These are phyloP conservation scores for Phrixothrix hirtus DNA, from an alignment of 2,888 invertebrate genomes.

Conservation along the genomic window DNA sequence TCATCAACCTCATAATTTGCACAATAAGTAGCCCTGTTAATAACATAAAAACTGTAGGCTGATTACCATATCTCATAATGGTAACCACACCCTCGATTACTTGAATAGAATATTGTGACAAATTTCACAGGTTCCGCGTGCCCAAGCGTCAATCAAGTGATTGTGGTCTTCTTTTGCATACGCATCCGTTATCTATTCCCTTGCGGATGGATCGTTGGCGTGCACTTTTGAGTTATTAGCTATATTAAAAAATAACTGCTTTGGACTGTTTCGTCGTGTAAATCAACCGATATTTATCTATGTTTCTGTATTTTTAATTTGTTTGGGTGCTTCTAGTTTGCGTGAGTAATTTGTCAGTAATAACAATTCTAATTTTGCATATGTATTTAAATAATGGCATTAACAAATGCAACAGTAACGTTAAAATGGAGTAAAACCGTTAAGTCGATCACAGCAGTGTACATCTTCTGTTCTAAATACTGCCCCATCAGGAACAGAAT, in stretches of 20 bases:
- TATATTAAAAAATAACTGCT: constrained; percentile 24
- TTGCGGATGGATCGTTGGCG: constrained; percentile 7
- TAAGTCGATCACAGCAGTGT: constrained; percentile 13
- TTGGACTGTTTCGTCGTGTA: constrained; percentile 10
- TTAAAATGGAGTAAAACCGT: neutral
- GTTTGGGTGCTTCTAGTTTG: constrained; percentile 8
- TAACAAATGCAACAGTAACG: too few relatives aligned
- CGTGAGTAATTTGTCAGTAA: constrained; percentile 10
- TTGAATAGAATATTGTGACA: constrained; percentile 17
- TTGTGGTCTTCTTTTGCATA: neutral
- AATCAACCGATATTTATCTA: constrained; percentile 17
- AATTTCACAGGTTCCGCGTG: constrained; percentile 14
- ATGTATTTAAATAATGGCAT: neutral
- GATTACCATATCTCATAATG: constrained; percentile 21
- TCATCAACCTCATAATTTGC: constrained; percentile 17
- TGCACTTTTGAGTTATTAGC: constrained; percentile 26
- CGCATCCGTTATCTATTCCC: constrained; percentile 2
- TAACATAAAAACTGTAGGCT: constrained; percentile 13
- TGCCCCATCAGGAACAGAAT: constrained; percentile 36
- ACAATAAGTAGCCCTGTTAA: constrained; percentile 14
- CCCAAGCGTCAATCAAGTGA: constrained; percentile 9
- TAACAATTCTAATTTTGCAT: neutral
- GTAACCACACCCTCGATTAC: constrained; percentile 23
- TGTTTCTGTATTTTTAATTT: constrained; percentile 21
- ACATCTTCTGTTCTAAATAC: constrained; percentile 23